These are phyloP conservation scores for Loris lydekkerianus DNA, from an alignment of 2,797 vertebrate species.

Conservation along the genomic window DNA sequence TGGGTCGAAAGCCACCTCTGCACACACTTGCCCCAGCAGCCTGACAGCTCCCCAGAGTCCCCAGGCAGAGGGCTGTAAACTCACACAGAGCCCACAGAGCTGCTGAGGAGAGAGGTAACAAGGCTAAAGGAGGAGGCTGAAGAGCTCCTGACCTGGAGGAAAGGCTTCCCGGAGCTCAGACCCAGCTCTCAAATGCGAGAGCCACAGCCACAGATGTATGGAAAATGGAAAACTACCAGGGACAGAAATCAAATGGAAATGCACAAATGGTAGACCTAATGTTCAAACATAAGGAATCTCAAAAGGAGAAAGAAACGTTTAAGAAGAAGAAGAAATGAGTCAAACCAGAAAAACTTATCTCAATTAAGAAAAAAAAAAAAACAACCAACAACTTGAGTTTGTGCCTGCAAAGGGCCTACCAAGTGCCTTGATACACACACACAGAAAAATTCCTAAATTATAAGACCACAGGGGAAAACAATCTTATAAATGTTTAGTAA, in stretches of 20 bases:
- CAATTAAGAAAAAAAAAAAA: not conserved
- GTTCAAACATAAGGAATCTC: not conserved
- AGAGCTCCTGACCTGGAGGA: not conserved
- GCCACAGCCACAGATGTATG: not conserved
- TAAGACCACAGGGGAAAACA: not conserved
- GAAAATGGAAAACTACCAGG: not conserved
- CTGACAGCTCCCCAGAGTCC: not conserved
- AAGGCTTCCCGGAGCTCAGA: not conserved
- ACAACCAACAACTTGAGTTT: not conserved
- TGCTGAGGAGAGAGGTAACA: not conserved
- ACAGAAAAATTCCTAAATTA: not conserved
- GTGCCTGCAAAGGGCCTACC: not conserved
- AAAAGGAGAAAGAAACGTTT: not conserved
- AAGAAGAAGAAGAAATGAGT: not conserved
- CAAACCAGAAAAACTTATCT: not conserved
- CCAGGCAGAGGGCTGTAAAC: not conserved
- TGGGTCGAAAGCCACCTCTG: not conserved
- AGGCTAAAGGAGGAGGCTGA: no score
- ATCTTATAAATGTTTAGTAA: not conserved
- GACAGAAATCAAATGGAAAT: not conserved
- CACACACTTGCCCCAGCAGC: not conserved
- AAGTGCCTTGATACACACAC: not conserved
- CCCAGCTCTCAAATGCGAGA: not conserved
- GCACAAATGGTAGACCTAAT: no score
- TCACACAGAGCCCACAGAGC: not conserved